Evolutionary conservation across 64 coral and sea anemone genomes (phyloP).

Genomic region (Pocillopora verrucosa): DNA sequence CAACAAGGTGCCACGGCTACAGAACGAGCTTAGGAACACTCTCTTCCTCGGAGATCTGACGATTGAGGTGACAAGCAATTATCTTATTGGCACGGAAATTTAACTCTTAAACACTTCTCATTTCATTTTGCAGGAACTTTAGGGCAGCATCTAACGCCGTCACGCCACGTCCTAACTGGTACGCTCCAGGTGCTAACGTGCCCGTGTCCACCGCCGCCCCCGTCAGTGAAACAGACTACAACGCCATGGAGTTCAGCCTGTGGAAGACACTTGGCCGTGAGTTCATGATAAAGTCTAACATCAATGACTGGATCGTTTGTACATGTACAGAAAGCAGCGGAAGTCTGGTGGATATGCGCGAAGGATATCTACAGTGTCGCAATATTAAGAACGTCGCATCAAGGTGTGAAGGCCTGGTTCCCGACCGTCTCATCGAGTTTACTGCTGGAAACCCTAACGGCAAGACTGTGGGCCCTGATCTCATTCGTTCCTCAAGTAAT

Average conservation of each 20-base stretch:
- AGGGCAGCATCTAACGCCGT: background rate
- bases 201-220: constrained; percentile 27
- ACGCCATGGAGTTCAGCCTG: constrained; percentile 41
- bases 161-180: constrained; percentile 45
- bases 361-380: background rate
- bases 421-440: background rate
- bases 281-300: constrained; percentile 51
- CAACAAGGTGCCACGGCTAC: too few species aligned
- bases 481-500: constrained; percentile 4
- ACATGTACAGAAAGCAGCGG: constrained; percentile 4
- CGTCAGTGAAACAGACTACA: constrained; percentile 36
- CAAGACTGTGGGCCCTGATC: constrained; percentile 8
- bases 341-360: constrained; percentile 1
- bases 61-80: background rate
- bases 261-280: constrained; percentile 65
- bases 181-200: background rate
- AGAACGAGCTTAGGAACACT: background rate
- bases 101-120: too few species aligned
- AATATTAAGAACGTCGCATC: constrained; percentile 11
- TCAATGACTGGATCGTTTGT: constrained; percentile 29
- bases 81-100: too few species aligned
- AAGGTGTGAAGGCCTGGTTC: constrained; percentile 17
- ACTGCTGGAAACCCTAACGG: background rate
- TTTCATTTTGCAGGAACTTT: constrained; percentile 14
- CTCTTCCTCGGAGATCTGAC: background rate